phyloP scores from a whole-genome alignment of 2,113 vertebrate genomes.

The Eolophus roseicapilla region DNA sequence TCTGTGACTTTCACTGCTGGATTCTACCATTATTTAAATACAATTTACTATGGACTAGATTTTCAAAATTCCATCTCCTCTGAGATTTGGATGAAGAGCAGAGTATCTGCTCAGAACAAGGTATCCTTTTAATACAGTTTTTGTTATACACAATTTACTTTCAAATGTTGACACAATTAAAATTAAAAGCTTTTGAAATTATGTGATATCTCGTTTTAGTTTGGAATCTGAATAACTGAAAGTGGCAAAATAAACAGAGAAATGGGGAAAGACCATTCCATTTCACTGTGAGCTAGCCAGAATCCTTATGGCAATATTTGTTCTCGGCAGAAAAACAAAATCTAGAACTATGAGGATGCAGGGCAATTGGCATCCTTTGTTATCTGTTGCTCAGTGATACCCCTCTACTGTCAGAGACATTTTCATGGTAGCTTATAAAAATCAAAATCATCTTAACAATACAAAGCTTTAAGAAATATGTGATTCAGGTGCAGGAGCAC shows the following conservation, averaged over 20 bases:
- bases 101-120: not conserved
- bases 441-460: not conserved
- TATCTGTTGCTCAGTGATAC: not conserved
- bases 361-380: not conserved
- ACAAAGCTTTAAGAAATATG: not conserved
- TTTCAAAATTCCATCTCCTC: not conserved
- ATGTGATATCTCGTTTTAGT: not conserved
- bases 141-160: not conserved
- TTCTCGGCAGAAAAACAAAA: not conserved
- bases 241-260: not conserved
- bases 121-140: not conserved
- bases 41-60: not conserved
- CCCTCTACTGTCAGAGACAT: not conserved
- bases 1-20: not conserved
- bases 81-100: not conserved
- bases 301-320: not conserved
- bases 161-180: not conserved
- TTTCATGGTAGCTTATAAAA: not conserved
- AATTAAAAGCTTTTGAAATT: not conserved
- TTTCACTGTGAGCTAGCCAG: not conserved
- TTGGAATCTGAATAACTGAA: not conserved
- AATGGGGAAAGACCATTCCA: not conserved
- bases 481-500: not conserved
- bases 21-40: not conserved
- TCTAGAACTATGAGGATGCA: not conserved